phyloP scores from a whole-genome alignment of 2,797 vertebrate species.

The Channallabes apus region DNA sequence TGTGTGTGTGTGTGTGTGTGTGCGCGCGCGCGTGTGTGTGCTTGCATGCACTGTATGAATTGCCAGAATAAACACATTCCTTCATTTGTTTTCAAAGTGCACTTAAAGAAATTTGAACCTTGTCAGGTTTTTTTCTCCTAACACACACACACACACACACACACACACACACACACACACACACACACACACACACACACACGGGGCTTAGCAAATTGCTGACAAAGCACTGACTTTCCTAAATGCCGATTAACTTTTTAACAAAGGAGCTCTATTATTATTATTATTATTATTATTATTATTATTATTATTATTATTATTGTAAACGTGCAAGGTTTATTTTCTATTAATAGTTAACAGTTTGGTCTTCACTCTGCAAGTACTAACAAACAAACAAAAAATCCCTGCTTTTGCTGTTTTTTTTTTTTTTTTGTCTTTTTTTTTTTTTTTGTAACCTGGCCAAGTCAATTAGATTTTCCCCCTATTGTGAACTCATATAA shows the following conservation, averaged over 20 bases:
- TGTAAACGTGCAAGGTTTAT: too few relatives aligned
- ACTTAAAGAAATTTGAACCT: background rate
- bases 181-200: constrained; percentile 20
- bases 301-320: too few relatives aligned
- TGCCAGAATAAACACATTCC: constrained; percentile 25
- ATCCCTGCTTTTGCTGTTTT: too few relatives aligned
- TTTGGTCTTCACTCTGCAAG: too few relatives aligned
- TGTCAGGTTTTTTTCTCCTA: background rate
- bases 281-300: too few relatives aligned
- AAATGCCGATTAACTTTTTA: background rate
- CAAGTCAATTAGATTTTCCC: too few relatives aligned
- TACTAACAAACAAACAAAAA: too few relatives aligned
- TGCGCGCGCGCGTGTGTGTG: background rate
- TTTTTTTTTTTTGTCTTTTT: too few relatives aligned
- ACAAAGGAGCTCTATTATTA: background rate
- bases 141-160: background rate
- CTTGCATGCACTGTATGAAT: background rate
- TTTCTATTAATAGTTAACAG: too few relatives aligned
- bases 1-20: background rate
- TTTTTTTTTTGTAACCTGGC: too few relatives aligned
- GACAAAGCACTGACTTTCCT: constrained; percentile 14
- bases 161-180: constrained; percentile 17
- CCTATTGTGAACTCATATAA: too few relatives aligned
- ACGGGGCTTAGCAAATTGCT: constrained; percentile 3
- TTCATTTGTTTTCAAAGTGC: background rate